Conservation (phyloP, 2,888 invertebrate species). For the Caenorhabditis sinica region DNA sequence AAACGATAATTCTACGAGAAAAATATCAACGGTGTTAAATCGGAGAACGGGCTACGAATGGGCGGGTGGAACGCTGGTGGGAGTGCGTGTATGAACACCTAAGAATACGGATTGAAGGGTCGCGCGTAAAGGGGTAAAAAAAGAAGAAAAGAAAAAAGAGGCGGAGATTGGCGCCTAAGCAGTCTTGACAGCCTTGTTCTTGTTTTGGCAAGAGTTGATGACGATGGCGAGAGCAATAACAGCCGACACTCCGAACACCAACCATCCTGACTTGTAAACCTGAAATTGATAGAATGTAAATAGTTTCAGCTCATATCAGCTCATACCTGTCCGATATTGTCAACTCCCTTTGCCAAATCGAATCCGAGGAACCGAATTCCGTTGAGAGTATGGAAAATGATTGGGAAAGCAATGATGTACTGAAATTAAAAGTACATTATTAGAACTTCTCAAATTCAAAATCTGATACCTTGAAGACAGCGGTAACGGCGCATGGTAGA, state of each 20-base stretch:
- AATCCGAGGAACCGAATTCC: conserved; percentile 83
- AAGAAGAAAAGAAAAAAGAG: conserved; percentile 30
- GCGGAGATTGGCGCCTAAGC: conserved; percentile 55
- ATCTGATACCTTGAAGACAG: conserved; percentile 77
- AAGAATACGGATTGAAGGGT: conserved; percentile 33
- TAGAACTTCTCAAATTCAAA: background rate
- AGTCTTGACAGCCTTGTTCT: conserved; percentile 64
- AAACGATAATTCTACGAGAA: conserved; percentile 55
- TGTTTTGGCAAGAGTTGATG: conserved; percentile 70
- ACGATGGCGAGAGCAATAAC: conserved; percentile 80
- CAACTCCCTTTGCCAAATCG: conserved; percentile 81
- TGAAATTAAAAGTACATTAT: conserved; percentile 31
- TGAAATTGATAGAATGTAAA: no score
- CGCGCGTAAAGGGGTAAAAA: conserved; percentile 36
- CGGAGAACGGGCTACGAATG: conserved; percentile 19
- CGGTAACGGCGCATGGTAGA: conserved; percentile 79
- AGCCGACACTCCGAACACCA: conserved; percentile 80
- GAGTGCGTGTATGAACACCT: conserved; percentile 45
- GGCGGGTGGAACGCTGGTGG: conserved; percentile 2
- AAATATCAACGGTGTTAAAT: conserved; percentile 34
- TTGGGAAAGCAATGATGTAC: conserved; percentile 83
- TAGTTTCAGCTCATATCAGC: no score
- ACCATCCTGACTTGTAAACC: conserved; percentile 82
- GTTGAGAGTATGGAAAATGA: conserved; percentile 83
- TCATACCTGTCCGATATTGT: conserved; percentile 72